These are phyloP conservation scores for Yponomeuta plumbellus DNA, from an alignment of 2,888 invertebrate genomes.

Conservation along the genomic window DNA sequence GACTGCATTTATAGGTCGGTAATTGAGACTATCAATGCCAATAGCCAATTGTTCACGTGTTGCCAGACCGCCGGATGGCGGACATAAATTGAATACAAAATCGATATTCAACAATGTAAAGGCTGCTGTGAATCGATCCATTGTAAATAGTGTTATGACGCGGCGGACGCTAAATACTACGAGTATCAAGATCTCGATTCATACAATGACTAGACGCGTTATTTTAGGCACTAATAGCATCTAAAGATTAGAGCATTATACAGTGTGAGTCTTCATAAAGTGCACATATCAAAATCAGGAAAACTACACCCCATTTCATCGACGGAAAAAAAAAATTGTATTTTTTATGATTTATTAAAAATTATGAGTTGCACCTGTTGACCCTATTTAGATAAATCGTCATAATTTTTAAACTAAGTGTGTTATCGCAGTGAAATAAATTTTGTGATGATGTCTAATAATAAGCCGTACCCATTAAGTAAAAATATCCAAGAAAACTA, in stretches of 20 bases:
- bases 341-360: too few species aligned
- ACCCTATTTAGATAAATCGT: too few species aligned
- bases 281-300: too few species aligned
- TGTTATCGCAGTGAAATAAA: too few species aligned
- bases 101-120: not conserved
- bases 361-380: too few species aligned
- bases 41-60: slow-evolving; percentile 8
- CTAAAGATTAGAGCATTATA: not conserved
- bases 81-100: slow-evolving; percentile 3
- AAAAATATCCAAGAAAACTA: too few species aligned
- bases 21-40: slow-evolving; percentile 8
- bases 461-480: too few species aligned
- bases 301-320: too few species aligned
- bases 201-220: not conserved
- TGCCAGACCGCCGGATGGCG: not conserved
- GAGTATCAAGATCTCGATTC: not conserved
- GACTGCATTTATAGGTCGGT: not conserved
- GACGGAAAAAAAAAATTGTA: too few species aligned
- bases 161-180: not conserved
- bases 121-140: slow-evolving; percentile 1
- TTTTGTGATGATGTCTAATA: too few species aligned
- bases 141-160: not conserved
- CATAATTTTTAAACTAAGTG: too few species aligned
- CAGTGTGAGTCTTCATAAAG: too few species aligned
- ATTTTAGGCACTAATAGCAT: not conserved